Evolutionary conservation across 2,888 invertebrate species (phyloP).

Genomic region (Lampropteryx suffumata): DNA sequence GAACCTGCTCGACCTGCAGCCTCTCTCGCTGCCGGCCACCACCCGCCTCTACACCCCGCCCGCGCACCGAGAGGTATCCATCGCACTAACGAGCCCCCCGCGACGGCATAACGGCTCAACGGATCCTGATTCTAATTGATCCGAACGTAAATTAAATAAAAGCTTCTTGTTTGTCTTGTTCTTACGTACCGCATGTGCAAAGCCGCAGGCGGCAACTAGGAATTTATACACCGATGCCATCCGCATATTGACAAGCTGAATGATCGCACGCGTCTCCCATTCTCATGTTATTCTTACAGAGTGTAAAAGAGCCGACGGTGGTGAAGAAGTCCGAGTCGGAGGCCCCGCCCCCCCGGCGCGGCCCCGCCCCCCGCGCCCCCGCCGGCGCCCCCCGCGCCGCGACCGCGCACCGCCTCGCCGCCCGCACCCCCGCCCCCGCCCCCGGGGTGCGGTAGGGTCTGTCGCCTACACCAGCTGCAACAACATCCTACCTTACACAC

Average conservation of each 20-base stretch:
- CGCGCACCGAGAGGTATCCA: slow-evolving; percentile 26
- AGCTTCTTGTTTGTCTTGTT: no score
- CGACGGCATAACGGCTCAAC: no score
- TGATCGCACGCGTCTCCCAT: no score
- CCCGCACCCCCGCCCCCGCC: slow-evolving; percentile 24
- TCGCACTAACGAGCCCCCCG: background rate
- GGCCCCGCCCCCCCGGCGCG: slow-evolving; percentile 29
- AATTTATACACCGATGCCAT: background rate
- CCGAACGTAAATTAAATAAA: no score
- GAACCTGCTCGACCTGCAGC: slow-evolving; percentile 88
- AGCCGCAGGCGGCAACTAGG: no score
- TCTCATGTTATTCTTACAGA: no score
- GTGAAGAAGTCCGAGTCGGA: slow-evolving; percentile 48
- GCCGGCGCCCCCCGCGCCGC: slow-evolving; percentile 37
- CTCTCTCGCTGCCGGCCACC: slow-evolving; percentile 90
- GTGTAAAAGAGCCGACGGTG: slow-evolving; percentile 37
- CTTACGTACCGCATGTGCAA: no score
- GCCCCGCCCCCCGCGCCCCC: slow-evolving; percentile 29
- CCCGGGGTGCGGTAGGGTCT: slow-evolving; percentile 37
- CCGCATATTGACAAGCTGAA: no score
- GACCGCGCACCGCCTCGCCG: slow-evolving; percentile 41
- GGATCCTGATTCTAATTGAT: no score
- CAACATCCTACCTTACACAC: background rate
- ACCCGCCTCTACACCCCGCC: slow-evolving; percentile 86
- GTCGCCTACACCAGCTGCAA: no score